phyloP scores from a whole-genome alignment of 1,140 invertebrate species.

The Idris sp. region DNA sequence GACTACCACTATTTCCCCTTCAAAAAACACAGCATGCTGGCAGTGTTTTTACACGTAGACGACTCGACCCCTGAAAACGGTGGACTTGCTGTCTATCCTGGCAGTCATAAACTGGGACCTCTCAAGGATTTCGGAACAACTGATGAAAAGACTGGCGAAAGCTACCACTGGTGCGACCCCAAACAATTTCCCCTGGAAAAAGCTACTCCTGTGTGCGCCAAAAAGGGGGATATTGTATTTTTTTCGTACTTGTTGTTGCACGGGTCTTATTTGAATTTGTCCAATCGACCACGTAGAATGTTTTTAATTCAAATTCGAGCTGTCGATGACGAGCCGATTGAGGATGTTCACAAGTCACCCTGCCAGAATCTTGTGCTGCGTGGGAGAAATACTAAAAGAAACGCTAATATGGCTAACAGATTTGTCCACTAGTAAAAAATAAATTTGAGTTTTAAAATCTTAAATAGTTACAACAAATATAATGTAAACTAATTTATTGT shows the following conservation, averaged over 20 bases:
- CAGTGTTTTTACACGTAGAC: conserved; percentile 82
- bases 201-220: conserved; percentile 79
- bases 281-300: conserved; percentile 78
- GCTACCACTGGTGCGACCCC: conserved; percentile 80
- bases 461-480: too few species aligned
- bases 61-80: conserved; percentile 81
- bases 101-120: conserved; percentile 82
- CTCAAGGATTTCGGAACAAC: conserved; percentile 77
- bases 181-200: conserved; percentile 79
- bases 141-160: conserved; percentile 70
- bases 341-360: conserved; percentile 75
- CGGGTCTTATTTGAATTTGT: conserved; percentile 81
- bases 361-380: conserved; percentile 79
- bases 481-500: too few species aligned
- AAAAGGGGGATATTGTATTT: conserved; percentile 80
- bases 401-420: conserved; percentile 70
- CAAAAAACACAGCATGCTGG: conserved; percentile 81
- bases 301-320: conserved; percentile 80
- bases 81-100: conserved; percentile 81
- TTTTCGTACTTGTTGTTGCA: conserved; percentile 82
- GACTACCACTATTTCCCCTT: conserved; percentile 83
- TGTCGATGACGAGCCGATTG: conserved; percentile 79
- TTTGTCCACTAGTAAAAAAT: too few species aligned
- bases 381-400: conserved; percentile 74
- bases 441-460: too few species aligned